Conservation (phyloP, 2,888 invertebrate genomes). For the Cheilosia pagana region DNA sequence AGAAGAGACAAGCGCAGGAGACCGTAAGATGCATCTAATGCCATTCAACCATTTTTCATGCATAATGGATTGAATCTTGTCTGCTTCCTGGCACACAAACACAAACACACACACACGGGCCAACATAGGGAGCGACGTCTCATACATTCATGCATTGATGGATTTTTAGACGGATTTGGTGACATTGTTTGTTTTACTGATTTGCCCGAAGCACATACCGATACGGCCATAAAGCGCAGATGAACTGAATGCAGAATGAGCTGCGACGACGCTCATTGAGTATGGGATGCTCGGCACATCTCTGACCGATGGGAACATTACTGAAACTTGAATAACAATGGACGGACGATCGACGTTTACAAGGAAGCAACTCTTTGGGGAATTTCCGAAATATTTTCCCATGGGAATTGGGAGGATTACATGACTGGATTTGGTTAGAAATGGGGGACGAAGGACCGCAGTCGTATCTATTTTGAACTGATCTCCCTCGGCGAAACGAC, state of each 20-base stretch:
- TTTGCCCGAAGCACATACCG: slow-evolving; percentile 50
- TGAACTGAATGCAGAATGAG: slow-evolving; percentile 68
- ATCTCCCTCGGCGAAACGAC: too few species aligned
- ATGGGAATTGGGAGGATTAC: slow-evolving; percentile 56
- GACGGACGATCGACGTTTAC: slow-evolving; percentile 24
- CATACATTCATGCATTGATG: slow-evolving; percentile 64
- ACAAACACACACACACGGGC: slow-evolving; percentile 34
- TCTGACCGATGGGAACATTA: slow-evolving; percentile 65
- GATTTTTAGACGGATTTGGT: slow-evolving; percentile 40
- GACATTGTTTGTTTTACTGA: slow-evolving; percentile 70
- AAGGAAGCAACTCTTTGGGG: slow-evolving; percentile 58
- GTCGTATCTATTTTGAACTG: too few species aligned
- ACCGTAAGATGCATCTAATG: slow-evolving; percentile 60
- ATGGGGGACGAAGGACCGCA: too few species aligned
- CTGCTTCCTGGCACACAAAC: slow-evolving; percentile 68
- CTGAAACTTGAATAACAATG: slow-evolving; percentile 70
- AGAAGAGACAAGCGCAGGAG: slow-evolving; percentile 34
- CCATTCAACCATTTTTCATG: slow-evolving; percentile 65
- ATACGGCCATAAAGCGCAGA: neutral
- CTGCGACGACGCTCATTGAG: slow-evolving; percentile 20
- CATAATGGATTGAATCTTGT: slow-evolving; percentile 72
- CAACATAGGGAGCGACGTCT: slow-evolving; percentile 45
- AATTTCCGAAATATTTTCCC: slow-evolving; percentile 66
- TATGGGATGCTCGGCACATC: slow-evolving; percentile 46
- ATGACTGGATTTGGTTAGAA: too few species aligned